These are phyloP conservation scores for Mycalesis mineus DNA, from an alignment of 2,888 invertebrate genomes.

Conservation along the genomic window DNA sequence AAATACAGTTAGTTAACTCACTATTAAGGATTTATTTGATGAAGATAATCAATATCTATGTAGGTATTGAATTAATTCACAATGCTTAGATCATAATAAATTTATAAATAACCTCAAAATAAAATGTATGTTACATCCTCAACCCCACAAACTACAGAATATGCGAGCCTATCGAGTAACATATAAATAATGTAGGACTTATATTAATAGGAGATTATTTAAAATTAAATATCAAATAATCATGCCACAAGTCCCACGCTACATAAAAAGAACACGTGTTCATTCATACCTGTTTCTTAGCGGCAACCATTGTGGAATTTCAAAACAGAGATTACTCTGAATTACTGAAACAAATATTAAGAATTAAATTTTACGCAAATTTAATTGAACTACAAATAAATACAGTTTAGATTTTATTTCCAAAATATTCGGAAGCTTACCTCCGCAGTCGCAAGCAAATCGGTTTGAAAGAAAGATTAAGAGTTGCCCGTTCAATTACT, in stretches of 20 bases:
- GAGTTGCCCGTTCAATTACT: not conserved
- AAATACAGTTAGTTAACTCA: no score
- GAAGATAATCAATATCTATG: no score
- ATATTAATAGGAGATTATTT: slow-evolving; percentile 37
- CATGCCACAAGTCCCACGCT: slow-evolving; percentile 48
- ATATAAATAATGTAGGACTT: slow-evolving; percentile 53
- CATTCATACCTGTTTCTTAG: slow-evolving; percentile 87
- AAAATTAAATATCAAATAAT: slow-evolving; percentile 38
- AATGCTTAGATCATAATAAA: no score
- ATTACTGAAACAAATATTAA: slow-evolving; percentile 35
- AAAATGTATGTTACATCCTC: slow-evolving; percentile 57
- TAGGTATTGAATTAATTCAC: no score
- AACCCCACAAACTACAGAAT: slow-evolving; percentile 61
- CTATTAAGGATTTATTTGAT: no score
- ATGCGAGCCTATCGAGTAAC: slow-evolving; percentile 68
- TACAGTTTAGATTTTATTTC: not conserved
- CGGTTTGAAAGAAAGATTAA: not conserved
- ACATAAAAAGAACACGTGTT: slow-evolving; percentile 42
- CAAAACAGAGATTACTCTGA: slow-evolving; percentile 28
- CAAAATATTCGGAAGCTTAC: not conserved
- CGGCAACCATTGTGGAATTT: slow-evolving; percentile 84
- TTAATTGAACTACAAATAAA: not conserved
- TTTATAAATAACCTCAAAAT: slow-evolving; percentile 28
- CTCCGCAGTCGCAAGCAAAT: slow-evolving; percentile 1
- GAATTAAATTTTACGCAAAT: not conserved